phyloP scores from a whole-genome alignment of 2,113 vertebrate genomes.

The Sterrhoptilus dennistouni region DNA sequence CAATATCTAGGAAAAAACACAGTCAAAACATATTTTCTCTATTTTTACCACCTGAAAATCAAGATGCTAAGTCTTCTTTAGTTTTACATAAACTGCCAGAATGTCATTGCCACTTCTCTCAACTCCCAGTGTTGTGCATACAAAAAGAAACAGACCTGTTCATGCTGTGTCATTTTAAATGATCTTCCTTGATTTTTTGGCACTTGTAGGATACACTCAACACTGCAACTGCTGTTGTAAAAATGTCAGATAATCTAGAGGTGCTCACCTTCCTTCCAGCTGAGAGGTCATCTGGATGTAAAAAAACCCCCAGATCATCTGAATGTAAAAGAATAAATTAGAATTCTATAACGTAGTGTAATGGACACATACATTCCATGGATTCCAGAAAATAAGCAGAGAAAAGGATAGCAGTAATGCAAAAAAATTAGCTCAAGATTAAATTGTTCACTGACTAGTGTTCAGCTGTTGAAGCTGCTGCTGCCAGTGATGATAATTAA shows the following conservation, averaged over 20 bases:
- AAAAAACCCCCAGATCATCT: background rate
- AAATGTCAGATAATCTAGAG: background rate
- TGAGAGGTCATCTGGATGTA: background rate
- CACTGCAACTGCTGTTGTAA: background rate
- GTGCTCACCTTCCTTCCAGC: background rate
- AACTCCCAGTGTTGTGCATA: background rate
- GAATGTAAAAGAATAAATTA: background rate
- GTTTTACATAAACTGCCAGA: background rate
- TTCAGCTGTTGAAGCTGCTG: background rate
- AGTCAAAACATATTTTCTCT: background rate
- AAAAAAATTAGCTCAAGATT: background rate
- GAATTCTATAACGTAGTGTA: background rate
- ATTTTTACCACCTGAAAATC: background rate
- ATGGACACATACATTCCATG: background rate
- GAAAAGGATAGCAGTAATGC: background rate
- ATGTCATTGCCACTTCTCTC: background rate
- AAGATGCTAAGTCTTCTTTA: background rate
- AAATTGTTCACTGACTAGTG: background rate
- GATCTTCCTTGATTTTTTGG: background rate
- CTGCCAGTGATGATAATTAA: background rate
- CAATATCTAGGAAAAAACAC: background rate
- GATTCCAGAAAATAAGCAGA: background rate
- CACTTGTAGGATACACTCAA: background rate
- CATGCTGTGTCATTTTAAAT: background rate
- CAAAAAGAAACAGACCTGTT: background rate